phyloP scores from a whole-genome alignment of 2,888 invertebrate genomes.

The Pachydiplax longipennis region DNA sequence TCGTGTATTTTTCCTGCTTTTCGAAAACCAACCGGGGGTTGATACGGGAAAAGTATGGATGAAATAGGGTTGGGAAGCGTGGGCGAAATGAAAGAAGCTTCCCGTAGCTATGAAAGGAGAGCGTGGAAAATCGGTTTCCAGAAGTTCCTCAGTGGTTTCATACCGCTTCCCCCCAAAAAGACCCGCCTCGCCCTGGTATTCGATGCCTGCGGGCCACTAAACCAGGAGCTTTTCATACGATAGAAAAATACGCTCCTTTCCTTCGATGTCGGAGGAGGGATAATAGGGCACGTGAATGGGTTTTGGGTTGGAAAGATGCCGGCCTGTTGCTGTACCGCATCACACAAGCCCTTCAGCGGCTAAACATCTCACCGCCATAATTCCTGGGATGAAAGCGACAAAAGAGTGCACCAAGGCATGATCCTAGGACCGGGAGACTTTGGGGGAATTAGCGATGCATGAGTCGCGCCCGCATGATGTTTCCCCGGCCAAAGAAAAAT shows the following conservation, averaged over 20 bases:
- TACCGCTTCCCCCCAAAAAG: background rate
- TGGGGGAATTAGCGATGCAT: too few species aligned
- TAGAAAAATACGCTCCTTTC: background rate
- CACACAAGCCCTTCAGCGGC: background rate
- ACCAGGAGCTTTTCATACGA: background rate
- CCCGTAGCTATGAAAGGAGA: background rate
- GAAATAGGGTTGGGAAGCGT: background rate
- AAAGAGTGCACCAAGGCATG: too few species aligned
- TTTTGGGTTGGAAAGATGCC: background rate
- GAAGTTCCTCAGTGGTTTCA: background rate
- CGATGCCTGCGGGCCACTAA: background rate
- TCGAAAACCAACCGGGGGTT: background rate
- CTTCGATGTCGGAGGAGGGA: background rate
- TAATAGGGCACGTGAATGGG: background rate
- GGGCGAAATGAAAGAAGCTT: background rate
- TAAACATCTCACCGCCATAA: background rate
- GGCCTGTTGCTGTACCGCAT: background rate
- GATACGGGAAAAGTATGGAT: background rate
- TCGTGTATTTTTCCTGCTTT: background rate
- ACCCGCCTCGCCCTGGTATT: background rate
- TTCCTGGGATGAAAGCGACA: too few species aligned
- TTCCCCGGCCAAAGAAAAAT: too few species aligned
- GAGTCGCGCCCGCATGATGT: too few species aligned
- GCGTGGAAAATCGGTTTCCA: background rate
- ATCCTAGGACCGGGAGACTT: too few species aligned